A percentile compares a stretch with the other conserved stretches of the same genome.
Evolutionary conservation across 2,113 vertebrate genomes (phyloP).

Genomic region (Odontophorus gujanensis): DNA sequence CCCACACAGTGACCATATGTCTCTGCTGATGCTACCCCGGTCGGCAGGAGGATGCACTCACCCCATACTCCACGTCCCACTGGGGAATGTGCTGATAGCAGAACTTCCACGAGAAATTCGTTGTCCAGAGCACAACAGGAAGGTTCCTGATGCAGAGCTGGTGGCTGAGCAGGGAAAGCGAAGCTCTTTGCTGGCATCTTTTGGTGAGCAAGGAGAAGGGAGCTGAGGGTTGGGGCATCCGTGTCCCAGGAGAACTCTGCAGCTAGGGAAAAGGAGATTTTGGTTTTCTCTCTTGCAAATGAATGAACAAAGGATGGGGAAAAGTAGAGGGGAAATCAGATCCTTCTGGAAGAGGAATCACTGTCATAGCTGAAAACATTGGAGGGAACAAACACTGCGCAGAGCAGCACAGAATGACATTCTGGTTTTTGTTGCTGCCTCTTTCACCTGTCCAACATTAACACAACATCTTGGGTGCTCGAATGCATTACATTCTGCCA

Average conservation of each 20-base stretch:
- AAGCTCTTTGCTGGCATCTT: constrained; percentile 72
- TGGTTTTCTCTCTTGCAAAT: background rate
- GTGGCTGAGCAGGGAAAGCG: background rate
- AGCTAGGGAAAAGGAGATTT: background rate
- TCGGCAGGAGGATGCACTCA: constrained; percentile 19
- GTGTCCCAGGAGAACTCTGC: background rate
- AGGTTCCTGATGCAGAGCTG: background rate
- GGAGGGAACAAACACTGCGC: background rate
- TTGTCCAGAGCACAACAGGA: accelerated
- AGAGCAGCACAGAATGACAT: background rate
- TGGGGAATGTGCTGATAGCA: constrained; percentile 34
- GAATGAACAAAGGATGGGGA: background rate
- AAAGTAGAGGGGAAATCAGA: background rate
- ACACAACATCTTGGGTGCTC: background rate
- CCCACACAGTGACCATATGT: constrained; percentile 1
- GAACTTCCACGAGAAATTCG: background rate
- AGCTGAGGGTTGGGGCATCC: background rate
- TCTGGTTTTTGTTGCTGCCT: background rate
- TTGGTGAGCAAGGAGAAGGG: constrained; percentile 55
- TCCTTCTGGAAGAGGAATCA: background rate
- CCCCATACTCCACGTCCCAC: background rate
- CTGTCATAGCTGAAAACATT: background rate
- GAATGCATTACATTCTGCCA: background rate
- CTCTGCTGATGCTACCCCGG: background rate
- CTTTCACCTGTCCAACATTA: background rate